Percentiles rank a stretch among this genome's conserved stretches.
Evolutionary conservation across 2,797 vertebrate genomes (phyloP).

Genomic region (Ficedula albicollis): DNA sequence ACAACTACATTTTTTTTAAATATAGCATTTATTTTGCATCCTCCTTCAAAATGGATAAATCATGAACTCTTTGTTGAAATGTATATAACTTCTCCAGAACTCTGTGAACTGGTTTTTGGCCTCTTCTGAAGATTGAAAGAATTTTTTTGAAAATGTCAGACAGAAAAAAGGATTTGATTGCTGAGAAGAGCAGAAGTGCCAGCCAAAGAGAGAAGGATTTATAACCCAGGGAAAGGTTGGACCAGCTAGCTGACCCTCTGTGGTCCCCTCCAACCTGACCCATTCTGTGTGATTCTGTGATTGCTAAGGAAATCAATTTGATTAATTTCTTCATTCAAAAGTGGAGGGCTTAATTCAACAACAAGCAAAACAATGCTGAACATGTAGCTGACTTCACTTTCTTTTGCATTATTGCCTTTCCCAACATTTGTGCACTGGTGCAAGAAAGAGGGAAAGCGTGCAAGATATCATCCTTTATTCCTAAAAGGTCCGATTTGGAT

Average conservation of each 20-base stretch:
- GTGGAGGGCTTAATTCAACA: neutral
- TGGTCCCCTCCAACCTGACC: neutral
- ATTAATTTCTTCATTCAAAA: neutral
- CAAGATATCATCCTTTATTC: neutral
- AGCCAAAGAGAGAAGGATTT: neutral
- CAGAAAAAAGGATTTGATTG: neutral
- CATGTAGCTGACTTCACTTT: neutral
- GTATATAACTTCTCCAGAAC: fast-evolving
- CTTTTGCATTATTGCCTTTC: neutral
- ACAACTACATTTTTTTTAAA: neutral
- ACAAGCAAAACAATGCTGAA: neutral
- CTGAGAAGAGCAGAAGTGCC: neutral
- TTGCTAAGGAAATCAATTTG: neutral
- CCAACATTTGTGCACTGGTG: neutral
- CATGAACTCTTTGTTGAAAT: neutral
- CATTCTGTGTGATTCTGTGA: neutral
- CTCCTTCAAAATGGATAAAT: neutral
- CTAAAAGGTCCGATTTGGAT: neutral
- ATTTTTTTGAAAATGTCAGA: neutral
- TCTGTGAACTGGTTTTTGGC: neutral
- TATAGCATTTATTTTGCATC: neutral
- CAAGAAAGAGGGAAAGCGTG: neutral
- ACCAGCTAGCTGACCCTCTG: neutral
- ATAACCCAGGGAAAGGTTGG: neutral
- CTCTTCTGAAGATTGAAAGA: neutral